Evolutionary conservation across 1,140 invertebrate species (phyloP).

Genomic region (Apocrypta bakeri): DNA sequence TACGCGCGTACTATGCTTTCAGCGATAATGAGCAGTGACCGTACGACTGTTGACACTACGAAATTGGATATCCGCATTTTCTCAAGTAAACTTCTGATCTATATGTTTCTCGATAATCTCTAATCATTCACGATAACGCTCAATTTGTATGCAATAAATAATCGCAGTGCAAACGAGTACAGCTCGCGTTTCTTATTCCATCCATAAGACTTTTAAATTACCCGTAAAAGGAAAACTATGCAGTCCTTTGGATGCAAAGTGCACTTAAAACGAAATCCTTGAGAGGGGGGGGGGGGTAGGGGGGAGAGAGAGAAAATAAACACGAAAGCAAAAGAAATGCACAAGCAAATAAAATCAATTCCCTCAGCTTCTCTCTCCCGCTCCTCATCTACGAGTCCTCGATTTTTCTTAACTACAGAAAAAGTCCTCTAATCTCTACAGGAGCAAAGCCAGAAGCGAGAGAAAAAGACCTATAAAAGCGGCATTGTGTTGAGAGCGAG

Average conservation of each 20-base stretch:
- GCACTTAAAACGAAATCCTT: background rate
- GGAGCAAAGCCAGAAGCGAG: slow-evolving; percentile 8
- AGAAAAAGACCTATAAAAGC: background rate
- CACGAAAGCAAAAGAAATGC: too few relatives aligned
- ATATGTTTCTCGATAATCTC: background rate
- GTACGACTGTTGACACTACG: slow-evolving; percentile 23
- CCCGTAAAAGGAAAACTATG: background rate
- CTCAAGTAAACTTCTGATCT: background rate
- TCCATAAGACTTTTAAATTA: background rate
- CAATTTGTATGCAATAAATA: background rate
- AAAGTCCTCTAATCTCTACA: slow-evolving; percentile 55
- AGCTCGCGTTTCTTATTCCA: background rate
- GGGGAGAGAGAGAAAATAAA: background rate
- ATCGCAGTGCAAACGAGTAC: background rate
- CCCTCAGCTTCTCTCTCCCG: background rate
- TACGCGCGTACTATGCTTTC: background rate
- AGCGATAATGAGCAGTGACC: background rate
- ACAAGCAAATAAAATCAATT: slow-evolving; percentile 30
- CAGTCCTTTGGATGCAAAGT: background rate
- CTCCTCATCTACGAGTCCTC: slow-evolving; percentile 40
- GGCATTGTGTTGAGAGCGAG: background rate
- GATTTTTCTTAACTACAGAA: slow-evolving; percentile 42
- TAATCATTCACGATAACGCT: background rate
- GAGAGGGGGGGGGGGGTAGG: too few relatives aligned
- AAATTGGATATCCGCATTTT: slow-evolving; percentile 34